Conservation (phyloP, 2,113 vertebrate genomes). For the Eolophus roseicapilla region DNA sequence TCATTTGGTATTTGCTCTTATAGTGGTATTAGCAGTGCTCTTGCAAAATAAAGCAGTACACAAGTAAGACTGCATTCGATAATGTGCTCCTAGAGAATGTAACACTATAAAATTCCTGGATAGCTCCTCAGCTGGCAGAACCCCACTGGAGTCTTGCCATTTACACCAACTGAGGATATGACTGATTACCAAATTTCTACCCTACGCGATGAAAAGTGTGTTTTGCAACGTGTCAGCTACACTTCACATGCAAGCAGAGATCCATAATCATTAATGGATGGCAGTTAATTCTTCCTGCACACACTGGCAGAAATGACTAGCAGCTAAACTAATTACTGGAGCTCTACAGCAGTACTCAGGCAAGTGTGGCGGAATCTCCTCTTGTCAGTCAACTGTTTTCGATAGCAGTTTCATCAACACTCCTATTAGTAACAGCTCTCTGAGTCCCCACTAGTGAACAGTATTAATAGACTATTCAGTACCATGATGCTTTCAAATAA, state of each 20-base stretch:
- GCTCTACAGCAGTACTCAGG: background rate
- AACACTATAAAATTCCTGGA: background rate
- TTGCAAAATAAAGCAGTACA: background rate
- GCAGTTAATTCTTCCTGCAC: background rate
- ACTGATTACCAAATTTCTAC: background rate
- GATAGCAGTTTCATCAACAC: background rate
- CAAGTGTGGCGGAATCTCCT: background rate
- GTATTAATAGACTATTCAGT: background rate
- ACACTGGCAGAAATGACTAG: background rate
- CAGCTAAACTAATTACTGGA: background rate
- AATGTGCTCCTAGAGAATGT: background rate
- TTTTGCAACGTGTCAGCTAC: background rate
- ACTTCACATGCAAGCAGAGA: background rate
- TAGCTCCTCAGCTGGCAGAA: background rate
- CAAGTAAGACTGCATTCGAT: background rate
- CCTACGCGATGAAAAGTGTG: background rate
- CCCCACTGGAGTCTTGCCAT: background rate
- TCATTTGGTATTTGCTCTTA: background rate
- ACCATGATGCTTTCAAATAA: background rate
- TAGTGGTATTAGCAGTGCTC: background rate
- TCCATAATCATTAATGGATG: background rate
- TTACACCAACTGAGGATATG: background rate
- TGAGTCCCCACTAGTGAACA: background rate
- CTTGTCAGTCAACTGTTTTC: background rate
- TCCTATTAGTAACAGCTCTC: background rate